A percentile compares a stretch with the other conserved stretches of the same genome.
Conservation (phyloP, 2,113 vertebrate genomes). For the Porphyrio hochstetteri region DNA sequence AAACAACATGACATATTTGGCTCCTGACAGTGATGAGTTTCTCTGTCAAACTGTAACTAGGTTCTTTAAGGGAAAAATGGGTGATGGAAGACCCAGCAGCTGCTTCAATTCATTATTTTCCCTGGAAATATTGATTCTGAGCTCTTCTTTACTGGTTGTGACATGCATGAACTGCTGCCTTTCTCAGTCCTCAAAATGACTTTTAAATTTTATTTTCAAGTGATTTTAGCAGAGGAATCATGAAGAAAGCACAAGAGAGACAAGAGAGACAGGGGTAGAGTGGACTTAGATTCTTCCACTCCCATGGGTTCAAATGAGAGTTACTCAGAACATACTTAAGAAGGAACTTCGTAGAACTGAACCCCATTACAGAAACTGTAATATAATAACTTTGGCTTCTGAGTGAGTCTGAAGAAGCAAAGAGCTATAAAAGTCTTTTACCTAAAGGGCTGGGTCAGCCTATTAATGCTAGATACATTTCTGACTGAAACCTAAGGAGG, state of each 20-base stretch:
- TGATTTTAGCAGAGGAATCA: not conserved
- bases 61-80: not conserved
- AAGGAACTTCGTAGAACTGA: not conserved
- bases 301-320: not conserved
- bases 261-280: not conserved
- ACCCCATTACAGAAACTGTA: not conserved
- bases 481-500: not conserved
- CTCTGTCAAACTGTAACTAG: not conserved
- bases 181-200: not conserved
- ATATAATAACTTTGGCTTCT: not conserved
- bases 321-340: not conserved
- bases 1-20: slow-evolving; percentile 21
- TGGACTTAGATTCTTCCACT: not conserved
- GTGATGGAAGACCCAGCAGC: not conserved
- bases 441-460: not conserved
- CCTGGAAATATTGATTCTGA: not conserved
- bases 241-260: not conserved
- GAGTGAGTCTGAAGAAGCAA: not conserved
- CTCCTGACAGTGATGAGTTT: not conserved
- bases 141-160: not conserved
- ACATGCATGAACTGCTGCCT: not conserved
- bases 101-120: not conserved
- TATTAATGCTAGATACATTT: not conserved
- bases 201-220: not conserved
- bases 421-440: not conserved